These are phyloP conservation scores for Pristionchus maxplancki DNA, from an alignment of 2,888 invertebrate genomes.

Conservation along the genomic window DNA sequence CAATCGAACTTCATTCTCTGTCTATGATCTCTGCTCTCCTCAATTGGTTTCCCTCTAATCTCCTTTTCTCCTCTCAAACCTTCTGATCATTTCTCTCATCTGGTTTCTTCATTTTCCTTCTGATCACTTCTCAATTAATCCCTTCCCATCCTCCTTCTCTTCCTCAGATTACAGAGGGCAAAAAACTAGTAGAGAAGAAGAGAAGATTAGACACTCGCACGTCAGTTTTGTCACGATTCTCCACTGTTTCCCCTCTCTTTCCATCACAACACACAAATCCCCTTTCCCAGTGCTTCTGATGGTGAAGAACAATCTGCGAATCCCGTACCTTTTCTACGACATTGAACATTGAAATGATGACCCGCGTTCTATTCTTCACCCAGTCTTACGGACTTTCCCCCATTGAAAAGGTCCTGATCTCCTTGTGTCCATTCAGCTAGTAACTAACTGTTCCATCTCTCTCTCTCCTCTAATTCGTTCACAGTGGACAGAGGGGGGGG, in stretches of 20 bases:
- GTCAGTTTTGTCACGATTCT: conserved; percentile 28
- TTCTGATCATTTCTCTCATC: background rate
- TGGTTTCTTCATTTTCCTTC: background rate
- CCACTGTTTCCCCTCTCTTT: background rate
- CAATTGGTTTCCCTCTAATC: background rate
- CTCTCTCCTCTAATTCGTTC: background rate
- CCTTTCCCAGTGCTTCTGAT: no score
- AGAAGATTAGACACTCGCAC: background rate
- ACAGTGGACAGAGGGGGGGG: background rate
- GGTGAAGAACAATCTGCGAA: no score
- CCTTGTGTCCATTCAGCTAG: background rate
- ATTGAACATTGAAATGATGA: background rate
- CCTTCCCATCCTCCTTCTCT: background rate
- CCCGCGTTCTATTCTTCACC: background rate
- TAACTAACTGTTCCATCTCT: conserved; percentile 1
- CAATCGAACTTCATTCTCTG: background rate
- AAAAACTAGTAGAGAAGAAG: conserved; percentile 31
- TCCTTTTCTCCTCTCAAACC: background rate
- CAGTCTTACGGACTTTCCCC: background rate
- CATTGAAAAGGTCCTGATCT: background rate
- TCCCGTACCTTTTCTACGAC: background rate
- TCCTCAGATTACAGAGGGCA: background rate
- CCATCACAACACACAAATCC: background rate
- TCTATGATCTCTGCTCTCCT: background rate
- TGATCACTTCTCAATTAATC: conserved; percentile 32